phyloP scores from a whole-genome alignment of 2,797 vertebrate genomes.

The Arctocebus calabarensis region DNA sequence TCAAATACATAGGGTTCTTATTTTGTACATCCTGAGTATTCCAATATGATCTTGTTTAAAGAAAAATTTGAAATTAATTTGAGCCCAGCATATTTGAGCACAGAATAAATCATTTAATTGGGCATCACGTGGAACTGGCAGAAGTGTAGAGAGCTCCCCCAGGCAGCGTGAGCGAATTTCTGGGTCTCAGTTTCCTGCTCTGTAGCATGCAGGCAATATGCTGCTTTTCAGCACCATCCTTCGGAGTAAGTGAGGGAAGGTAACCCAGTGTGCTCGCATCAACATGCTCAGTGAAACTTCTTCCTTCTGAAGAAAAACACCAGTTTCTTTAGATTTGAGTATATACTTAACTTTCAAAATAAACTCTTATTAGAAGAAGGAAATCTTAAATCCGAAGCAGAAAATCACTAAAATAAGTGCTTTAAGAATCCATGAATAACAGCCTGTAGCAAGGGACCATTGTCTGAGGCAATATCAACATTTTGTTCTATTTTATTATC shows the following conservation, averaged over 20 bases:
- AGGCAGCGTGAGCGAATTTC: background rate
- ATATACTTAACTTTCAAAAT: background rate
- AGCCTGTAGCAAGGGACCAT: background rate
- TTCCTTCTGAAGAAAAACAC: background rate
- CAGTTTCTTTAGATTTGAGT: background rate
- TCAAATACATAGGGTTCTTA: background rate
- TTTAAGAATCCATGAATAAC: background rate
- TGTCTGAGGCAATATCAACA: background rate
- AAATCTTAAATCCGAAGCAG: background rate
- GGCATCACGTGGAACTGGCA: background rate
- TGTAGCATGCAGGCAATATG: background rate
- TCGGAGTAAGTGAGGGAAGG: background rate
- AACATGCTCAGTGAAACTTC: background rate
- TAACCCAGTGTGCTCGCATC: background rate
- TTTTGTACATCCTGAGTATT: background rate
- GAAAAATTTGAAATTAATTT: background rate
- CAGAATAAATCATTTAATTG: background rate
- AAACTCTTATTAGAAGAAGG: background rate
- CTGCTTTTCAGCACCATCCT: background rate
- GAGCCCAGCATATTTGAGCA: background rate
- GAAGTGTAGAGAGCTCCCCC: background rate
- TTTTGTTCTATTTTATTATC: background rate
- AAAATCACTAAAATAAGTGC: background rate
- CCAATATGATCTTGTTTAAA: constrained; percentile 31
- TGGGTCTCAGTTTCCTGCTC: background rate